Evolutionary conservation across 1,140 invertebrate genomes (phyloP).

Genomic region (Chironomus striatipennis): DNA sequence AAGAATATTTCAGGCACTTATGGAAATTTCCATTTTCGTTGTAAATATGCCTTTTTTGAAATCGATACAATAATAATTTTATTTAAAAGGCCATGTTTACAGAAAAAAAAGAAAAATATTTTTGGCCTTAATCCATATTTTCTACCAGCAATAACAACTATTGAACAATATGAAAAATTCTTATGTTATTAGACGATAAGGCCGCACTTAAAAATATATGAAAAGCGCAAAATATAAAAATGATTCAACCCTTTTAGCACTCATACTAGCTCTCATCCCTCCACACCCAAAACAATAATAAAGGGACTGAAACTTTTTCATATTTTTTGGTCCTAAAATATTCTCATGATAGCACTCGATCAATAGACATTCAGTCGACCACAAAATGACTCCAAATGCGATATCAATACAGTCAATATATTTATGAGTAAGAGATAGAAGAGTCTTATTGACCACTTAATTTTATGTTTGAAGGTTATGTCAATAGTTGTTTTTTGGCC

Average conservation of each 20-base stretch:
- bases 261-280: too few species aligned
- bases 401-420: neutral
- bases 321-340: neutral
- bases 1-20: too few species aligned
- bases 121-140: neutral
- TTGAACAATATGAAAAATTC: neutral
- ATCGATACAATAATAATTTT: neutral
- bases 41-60: too few species aligned
- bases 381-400: conserved; percentile 1
- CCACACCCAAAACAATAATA: too few species aligned
- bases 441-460: neutral
- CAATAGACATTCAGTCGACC: neutral
- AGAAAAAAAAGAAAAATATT: neutral
- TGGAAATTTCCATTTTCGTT: too few species aligned
- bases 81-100: neutral
- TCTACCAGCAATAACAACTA: neutral
- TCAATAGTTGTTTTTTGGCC: neutral
- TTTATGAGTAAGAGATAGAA: neutral
- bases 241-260: too few species aligned
- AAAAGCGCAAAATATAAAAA: neutral
- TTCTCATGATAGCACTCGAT: neutral
- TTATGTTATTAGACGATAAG: neutral
- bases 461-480: neutral
- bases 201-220: neutral
- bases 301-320: neutral